These are phyloP conservation scores for Pandemis cinnamomeana DNA, from an alignment of 2,888 invertebrate genomes.

Conservation along the genomic window DNA sequence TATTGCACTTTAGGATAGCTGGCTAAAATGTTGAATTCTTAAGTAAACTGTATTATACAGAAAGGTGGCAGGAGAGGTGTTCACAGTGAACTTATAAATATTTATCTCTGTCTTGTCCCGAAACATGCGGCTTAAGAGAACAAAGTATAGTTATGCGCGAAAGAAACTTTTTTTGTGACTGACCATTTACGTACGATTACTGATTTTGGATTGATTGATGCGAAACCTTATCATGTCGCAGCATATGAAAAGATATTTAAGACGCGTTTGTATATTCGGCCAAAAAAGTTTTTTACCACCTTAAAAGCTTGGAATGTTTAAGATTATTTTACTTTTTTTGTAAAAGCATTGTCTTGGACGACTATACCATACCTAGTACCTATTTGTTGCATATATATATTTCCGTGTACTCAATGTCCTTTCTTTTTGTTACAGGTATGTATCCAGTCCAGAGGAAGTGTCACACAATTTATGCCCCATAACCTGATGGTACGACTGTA, in stretches of 20 bases:
- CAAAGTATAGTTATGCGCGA: not conserved
- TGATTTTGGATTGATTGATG: too few relatives aligned
- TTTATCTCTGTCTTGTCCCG: too few relatives aligned
- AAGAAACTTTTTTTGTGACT: not conserved
- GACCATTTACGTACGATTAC: not conserved
- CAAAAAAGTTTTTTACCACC: too few relatives aligned
- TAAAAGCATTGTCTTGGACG: too few relatives aligned
- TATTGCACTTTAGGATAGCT: not conserved
- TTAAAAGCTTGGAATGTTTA: too few relatives aligned
- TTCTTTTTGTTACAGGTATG: conserved; percentile 43
- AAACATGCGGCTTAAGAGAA: not conserved
- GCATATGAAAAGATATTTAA: too few relatives aligned
- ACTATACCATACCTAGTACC: not conserved
- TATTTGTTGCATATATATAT: not conserved
- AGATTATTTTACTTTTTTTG: too few relatives aligned
- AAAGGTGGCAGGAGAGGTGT: not conserved
- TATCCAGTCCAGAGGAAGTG: conserved; percentile 31
- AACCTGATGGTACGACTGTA: not conserved
- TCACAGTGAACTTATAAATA: not conserved
- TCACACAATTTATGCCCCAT: not conserved
- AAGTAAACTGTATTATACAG: not conserved
- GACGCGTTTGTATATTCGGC: too few relatives aligned
- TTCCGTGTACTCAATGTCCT: conserved; percentile 43
- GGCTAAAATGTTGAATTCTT: not conserved
- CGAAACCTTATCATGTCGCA: too few relatives aligned